phyloP scores from a whole-genome alignment of 2,113 vertebrate genomes.

The Melanerpes formicivorus region DNA sequence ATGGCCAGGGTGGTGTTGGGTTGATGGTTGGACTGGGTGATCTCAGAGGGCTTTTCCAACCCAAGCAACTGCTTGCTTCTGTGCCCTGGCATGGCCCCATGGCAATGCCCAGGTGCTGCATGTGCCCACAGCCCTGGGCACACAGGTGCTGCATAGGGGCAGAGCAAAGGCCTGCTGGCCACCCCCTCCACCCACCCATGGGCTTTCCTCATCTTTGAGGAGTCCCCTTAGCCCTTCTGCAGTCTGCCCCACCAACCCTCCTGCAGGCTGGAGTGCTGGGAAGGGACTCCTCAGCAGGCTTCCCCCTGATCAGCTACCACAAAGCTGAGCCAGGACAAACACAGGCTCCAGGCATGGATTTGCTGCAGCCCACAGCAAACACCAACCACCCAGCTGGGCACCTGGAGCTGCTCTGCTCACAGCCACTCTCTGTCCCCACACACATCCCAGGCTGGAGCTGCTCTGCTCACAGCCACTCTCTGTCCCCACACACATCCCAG shows the following conservation, averaged over 20 bases:
- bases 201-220: background rate
- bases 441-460: too few relatives aligned
- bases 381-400: rapidly evolving
- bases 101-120: rapidly evolving
- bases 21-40: too few relatives aligned
- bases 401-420: too few relatives aligned
- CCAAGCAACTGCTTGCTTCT: too few relatives aligned
- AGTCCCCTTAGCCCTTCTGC: background rate
- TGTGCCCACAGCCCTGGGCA: rapidly evolving
- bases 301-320: background rate
- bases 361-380: background rate
- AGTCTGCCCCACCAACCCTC: background rate
- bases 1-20: too few relatives aligned
- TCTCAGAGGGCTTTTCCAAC: too few relatives aligned
- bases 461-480: too few relatives aligned
- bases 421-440: too few relatives aligned
- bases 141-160: rapidly evolving
- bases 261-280: rapidly evolving
- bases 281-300: background rate
- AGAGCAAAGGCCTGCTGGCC: background rate
- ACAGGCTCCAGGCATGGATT: background rate
- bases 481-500: too few relatives aligned
- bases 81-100: rapidly evolving
- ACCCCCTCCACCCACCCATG: rapidly evolving
- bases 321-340: background rate